Base-by-base conservation (phyloP, 2,113 vertebrate genomes). In the Phyllopteryx taeniolatus region DNA sequence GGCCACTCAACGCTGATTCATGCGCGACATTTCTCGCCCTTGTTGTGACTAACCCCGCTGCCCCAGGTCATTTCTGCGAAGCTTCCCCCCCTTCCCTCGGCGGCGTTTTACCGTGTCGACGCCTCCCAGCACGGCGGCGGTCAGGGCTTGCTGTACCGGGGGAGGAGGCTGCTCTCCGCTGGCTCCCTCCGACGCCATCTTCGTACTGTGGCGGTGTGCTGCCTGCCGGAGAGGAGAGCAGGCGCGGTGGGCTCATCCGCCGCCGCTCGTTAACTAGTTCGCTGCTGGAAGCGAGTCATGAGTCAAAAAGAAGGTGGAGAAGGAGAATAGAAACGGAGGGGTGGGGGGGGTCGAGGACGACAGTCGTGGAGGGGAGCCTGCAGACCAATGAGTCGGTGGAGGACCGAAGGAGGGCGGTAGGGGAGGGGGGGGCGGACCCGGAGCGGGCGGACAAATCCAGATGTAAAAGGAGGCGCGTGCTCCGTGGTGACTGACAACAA, bases 111-210 rank as follows among this genome's bases (percentile, higher is more conserved):
- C 93, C 93, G 90, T 81, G 82, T 93, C 92, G 62, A 93, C 86
- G 61, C 87, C 81, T 70, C 91, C 92, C 76, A 89, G 87, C 85
- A 87, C 90, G 76, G 91, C 85, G 77, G 92, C 75, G 31, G 88
- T 83, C 86, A 93, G 87, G 62, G 88, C 89, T 73, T 91, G 59
- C 31, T 61, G 92, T 73, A 90, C 86, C 86, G 92, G 90, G 77
- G 92, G 89, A 79, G 92, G 88, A 86, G 89, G 89, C 86, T 92
- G 91, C 87, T 92, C 91, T 86, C 90, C 90, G 87, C 88, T 92
- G 85, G 91, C 90, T 92, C 92, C 92, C 83, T 93, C 91, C 88
- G 93, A 92, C 93, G 93, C 93, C 93, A 93, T 94, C 92, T 94
- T 94, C 91, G 87, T 88, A 76, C 90, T 91, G 92, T 86, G 86